These are phyloP conservation scores for Cynodonichthys magdalenae DNA, from an alignment of 2,797 vertebrate species.

Conservation along the genomic window DNA sequence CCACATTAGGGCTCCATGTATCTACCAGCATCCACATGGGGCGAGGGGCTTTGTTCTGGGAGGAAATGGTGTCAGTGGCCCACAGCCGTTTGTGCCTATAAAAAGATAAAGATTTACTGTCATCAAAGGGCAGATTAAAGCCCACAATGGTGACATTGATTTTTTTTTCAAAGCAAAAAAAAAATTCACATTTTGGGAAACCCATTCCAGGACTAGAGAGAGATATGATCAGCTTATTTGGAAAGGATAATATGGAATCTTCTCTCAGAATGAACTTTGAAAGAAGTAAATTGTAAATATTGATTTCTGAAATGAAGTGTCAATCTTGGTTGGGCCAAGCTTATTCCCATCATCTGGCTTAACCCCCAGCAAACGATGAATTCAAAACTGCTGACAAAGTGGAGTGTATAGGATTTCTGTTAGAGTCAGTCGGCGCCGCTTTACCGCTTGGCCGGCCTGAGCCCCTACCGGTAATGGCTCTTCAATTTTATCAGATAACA, in stretches of 20 bases:
- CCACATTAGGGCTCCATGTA: slow-evolving; percentile 99
- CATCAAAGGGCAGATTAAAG: slow-evolving; percentile 99
- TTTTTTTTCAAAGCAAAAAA: slow-evolving; percentile 87
- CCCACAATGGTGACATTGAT: slow-evolving; percentile 99
- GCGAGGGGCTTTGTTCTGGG: slow-evolving; percentile 97
- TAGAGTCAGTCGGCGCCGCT: slow-evolving; percentile 95
- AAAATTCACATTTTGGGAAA: slow-evolving; percentile 99
- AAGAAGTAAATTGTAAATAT: slow-evolving; percentile 99
- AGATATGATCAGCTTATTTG: slow-evolving; percentile 99
- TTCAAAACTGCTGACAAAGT: slow-evolving; percentile 99
- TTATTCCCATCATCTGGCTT: slow-evolving; percentile 99
- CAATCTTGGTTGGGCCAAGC: slow-evolving; percentile 97
- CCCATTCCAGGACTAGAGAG: slow-evolving; percentile 93
- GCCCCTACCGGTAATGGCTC: slow-evolving; percentile 96
- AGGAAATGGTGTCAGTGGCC: slow-evolving; percentile 99
- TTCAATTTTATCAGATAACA: slow-evolving; percentile 99
- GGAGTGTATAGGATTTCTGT: slow-evolving; percentile 99
- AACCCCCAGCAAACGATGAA: slow-evolving; percentile 90
- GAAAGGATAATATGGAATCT: slow-evolving; percentile 99
- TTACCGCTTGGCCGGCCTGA: slow-evolving; percentile 87
- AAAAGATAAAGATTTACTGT: slow-evolving; percentile 99
- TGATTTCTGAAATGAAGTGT: slow-evolving; percentile 99
- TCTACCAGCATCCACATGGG: slow-evolving; percentile 93
- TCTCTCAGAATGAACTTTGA: slow-evolving; percentile 99
- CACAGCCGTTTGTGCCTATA: slow-evolving; percentile 95